Evolutionary conservation across 1,140 invertebrate species (phyloP), one percentile per base, ranked within the genome.

Genomic region (Zaprionus taronus): DNA sequence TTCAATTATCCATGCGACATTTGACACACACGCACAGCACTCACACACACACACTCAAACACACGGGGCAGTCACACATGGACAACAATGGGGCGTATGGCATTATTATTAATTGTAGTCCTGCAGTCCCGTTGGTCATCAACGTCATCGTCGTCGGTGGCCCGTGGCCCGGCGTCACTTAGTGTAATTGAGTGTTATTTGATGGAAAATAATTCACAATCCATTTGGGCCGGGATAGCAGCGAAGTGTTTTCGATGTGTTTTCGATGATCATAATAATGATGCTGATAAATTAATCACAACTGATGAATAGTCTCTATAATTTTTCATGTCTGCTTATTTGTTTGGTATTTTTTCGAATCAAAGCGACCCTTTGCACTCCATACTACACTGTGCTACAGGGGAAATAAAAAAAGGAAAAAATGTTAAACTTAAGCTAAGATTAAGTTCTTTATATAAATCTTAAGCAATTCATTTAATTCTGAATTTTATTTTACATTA

Each of bases 1-100:
- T 90, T 90, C 85, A 90, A 90, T 90, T 90, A 90, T 90, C 76
- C 79, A 72, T 72, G 83, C 82, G 83, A 83, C 83, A 83, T 86
- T 86, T 66, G 41, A 53, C 64, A 49, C 68, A 63, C 65, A 68
- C 62, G 31, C 28, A 51, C 56, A 26, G 9, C 17, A 24, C 44
- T 72, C 28, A 26, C 26, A 20, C 41, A 56, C n/a, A 56, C 31
- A 11, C 9, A 41, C 20, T 56, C 17, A 55, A 3, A 61, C 5
- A 60, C 57, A 51, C 60, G 24, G 31, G 9, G 31, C 31, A 31
- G 17, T 20, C 38, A 22, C 12, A 41, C 9, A 24, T 64, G 57
- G 26, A 53, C 24, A 28, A 67, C 67, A 53, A 15, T 72, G 71
- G 41, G 79, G 79, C 76, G 81, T 81, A 57, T 69, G 49, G 64